Percentiles rank a stretch among this genome's conserved stretches.
phyloP scores from a whole-genome alignment of 2,113 vertebrate genomes.

The Rostratula benghalensis region DNA sequence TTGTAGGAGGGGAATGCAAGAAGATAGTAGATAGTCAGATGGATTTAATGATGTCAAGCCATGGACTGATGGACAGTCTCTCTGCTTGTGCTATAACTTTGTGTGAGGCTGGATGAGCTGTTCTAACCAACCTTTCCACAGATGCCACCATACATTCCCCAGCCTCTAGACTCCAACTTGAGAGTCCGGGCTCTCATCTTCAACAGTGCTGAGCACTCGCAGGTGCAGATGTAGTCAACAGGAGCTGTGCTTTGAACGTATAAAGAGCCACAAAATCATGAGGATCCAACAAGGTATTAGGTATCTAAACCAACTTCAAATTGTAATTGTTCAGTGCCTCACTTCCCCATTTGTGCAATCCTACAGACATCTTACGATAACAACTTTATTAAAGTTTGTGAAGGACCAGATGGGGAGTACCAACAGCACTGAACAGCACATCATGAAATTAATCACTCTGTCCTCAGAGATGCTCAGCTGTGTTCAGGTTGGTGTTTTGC shows the following conservation, averaged over 20 bases:
- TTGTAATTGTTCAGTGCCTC: neutral
- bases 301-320: neutral
- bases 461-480: neutral
- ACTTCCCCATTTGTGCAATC: neutral
- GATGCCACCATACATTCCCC: neutral
- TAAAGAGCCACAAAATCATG: neutral
- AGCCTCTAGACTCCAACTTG: neutral
- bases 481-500: fast-evolving
- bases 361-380: neutral
- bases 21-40: neutral
- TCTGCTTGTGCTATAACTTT: neutral
- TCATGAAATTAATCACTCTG: neutral
- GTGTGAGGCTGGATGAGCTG: neutral
- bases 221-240: neutral
- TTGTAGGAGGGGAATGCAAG: neutral
- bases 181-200: neutral
- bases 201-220: neutral
- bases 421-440: neutral
- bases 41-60: neutral
- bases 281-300: neutral
- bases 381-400: neutral
- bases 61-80: neutral
- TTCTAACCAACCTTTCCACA: neutral
- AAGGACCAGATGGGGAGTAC: neutral
- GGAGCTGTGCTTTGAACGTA: neutral